These are phyloP conservation scores for Brachionus angularis DNA, from an alignment of 1,140 invertebrate species.

Conservation along the genomic window DNA sequence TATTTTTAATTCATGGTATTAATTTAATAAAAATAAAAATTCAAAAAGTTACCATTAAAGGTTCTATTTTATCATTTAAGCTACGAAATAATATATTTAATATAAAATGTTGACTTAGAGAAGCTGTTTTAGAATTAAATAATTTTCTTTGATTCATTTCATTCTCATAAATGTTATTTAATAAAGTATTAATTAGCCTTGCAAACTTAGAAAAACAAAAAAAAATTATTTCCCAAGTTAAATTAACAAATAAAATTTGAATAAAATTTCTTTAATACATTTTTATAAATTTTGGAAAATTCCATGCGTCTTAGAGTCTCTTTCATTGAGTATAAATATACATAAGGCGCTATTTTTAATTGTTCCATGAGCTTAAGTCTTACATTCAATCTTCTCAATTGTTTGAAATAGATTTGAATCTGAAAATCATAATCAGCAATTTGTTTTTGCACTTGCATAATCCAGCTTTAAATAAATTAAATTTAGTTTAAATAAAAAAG, in stretches of 20 bases:
- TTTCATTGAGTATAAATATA: slow-evolving; percentile 40
- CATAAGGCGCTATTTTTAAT: slow-evolving; percentile 25
- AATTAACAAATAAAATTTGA: no score
- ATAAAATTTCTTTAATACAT: no score
- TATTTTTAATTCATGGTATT: no score
- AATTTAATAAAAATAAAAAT: neutral
- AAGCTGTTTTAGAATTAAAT: neutral
- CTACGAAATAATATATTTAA: slow-evolving; percentile 11
- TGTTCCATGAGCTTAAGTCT: slow-evolving; percentile 30
- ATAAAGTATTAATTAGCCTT: neutral
- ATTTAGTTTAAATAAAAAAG: neutral
- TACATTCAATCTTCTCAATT: slow-evolving; percentile 28
- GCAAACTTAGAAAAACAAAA: no score
- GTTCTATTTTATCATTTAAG: slow-evolving; percentile 3
- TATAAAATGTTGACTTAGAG: slow-evolving; percentile 7
- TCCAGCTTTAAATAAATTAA: neutral
- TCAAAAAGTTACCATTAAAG: neutral
- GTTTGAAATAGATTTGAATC: slow-evolving; percentile 33
- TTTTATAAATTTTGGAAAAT: slow-evolving; percentile 12
- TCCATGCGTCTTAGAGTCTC: slow-evolving; percentile 5
- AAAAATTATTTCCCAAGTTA: no score
- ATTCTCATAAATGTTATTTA: neutral
- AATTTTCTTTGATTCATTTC: slow-evolving; percentile 32
- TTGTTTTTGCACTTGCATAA: slow-evolving; percentile 39
- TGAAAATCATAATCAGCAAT: slow-evolving; percentile 28